Evolutionary conservation across 2,797 vertebrate genomes (phyloP).

Genomic region (Fratercula arctica): DNA sequence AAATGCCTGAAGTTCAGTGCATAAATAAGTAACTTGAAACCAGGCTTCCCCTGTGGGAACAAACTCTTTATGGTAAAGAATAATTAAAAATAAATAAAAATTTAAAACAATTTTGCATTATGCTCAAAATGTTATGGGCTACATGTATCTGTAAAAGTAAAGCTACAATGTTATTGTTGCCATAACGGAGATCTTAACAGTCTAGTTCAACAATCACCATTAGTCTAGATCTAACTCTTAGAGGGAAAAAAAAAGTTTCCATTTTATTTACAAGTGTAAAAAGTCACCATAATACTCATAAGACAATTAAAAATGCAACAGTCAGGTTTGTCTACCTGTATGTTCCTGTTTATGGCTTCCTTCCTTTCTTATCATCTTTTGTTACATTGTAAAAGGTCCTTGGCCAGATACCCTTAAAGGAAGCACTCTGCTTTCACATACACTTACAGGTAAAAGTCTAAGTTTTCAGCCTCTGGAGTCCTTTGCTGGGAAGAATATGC

Average conservation of each 20-base stretch:
- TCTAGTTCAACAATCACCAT: not conserved
- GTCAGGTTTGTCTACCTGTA: not conserved
- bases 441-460: not conserved
- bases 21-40: not conserved
- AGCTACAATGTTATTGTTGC: not conserved
- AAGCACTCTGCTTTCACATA: not conserved
- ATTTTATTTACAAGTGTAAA: not conserved
- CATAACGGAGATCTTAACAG: not conserved
- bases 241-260: not conserved
- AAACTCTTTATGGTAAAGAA: not conserved
- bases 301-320: not conserved
- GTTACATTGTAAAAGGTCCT: not conserved
- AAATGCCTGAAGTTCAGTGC: not conserved
- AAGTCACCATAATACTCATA: not conserved
- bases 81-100: not conserved
- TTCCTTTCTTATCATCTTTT: not conserved
- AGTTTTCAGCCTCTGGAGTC: not conserved
- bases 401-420: not conserved
- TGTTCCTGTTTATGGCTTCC: not conserved
- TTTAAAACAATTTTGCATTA: fast-evolving
- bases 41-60: not conserved
- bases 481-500: not conserved
- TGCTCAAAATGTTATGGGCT: not conserved
- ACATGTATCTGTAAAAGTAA: not conserved
- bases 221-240: not conserved